Evolutionary conservation across 2,888 invertebrate genomes (phyloP).

Genomic region (Dryobotodes eremita): DNA sequence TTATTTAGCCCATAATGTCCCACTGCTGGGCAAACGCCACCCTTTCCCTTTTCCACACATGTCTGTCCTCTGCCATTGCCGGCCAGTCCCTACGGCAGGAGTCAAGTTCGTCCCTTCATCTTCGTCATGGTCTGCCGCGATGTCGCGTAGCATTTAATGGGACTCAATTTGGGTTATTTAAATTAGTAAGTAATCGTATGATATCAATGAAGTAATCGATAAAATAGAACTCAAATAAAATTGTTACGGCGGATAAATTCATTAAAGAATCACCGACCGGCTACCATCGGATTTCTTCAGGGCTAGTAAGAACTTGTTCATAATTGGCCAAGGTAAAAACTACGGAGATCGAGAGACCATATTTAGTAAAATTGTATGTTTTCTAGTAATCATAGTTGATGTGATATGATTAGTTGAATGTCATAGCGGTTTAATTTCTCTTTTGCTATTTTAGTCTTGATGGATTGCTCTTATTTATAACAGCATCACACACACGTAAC

Average conservation of each 20-base stretch:
- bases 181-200: neutral
- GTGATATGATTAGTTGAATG: slow-evolving; percentile 54
- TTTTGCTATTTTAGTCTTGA: slow-evolving; percentile 44
- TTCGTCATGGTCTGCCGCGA: neutral
- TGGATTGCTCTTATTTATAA: neutral
- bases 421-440: slow-evolving; percentile 55
- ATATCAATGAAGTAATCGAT: neutral
- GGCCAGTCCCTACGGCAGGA: neutral
- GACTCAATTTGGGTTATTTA: neutral
- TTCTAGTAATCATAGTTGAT: slow-evolving; percentile 59
- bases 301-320: slow-evolving; percentile 30
- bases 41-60: neutral
- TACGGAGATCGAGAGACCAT: slow-evolving; percentile 32
- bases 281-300: slow-evolving; percentile 40
- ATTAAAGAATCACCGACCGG: slow-evolving; percentile 18
- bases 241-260: slow-evolving; percentile 33
- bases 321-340: slow-evolving; percentile 52
- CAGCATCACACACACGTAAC: no score
- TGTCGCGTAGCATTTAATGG: neutral
- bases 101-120: neutral
- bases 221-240: slow-evolving; percentile 31
- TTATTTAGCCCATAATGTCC: neutral
- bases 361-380: slow-evolving; percentile 58
- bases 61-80: neutral
- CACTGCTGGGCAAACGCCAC: neutral